Conservation (phyloP, 2,888 invertebrate species). For the Labia minor region DNA sequence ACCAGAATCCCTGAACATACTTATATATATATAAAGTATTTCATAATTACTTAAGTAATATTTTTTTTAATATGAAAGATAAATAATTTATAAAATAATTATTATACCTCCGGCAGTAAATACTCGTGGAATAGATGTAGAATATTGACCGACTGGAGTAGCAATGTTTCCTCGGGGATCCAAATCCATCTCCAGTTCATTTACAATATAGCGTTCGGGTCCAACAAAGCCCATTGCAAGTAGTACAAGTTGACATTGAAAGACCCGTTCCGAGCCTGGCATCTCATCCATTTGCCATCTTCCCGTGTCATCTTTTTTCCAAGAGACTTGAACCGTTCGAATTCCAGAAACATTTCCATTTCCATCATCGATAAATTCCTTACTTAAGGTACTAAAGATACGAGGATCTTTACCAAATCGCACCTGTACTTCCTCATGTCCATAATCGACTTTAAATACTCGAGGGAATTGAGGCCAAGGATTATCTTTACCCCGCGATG, state of each 20-base stretch:
- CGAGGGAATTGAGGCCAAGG: slow-evolving; percentile 99
- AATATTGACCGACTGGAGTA: slow-evolving; percentile 64
- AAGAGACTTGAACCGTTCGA: slow-evolving; percentile 79
- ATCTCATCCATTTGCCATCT: slow-evolving; percentile 90
- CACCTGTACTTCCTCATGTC: slow-evolving; percentile 92
- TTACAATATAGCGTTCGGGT: slow-evolving; percentile 80
- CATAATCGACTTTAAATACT: slow-evolving; percentile 94
- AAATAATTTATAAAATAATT: too few relatives aligned
- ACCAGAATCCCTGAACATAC: too few relatives aligned
- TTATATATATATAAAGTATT: too few relatives aligned
- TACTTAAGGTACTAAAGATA: slow-evolving; percentile 84
- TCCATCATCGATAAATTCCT: slow-evolving; percentile 87
- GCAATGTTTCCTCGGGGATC: slow-evolving; percentile 90
- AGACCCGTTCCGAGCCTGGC: slow-evolving; percentile 62
- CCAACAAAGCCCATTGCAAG: slow-evolving; percentile 98
- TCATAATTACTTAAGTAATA: too few relatives aligned
- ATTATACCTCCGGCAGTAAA: slow-evolving; percentile 88
- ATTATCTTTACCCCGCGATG: slow-evolving; percentile 70
- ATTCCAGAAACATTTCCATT: slow-evolving; percentile 84
- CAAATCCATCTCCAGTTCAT: slow-evolving; percentile 63
- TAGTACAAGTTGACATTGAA: slow-evolving; percentile 80
- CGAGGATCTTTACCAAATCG: slow-evolving; percentile 87
- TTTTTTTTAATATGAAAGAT: too few relatives aligned
- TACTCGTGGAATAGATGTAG: slow-evolving; percentile 68
- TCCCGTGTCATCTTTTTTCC: slow-evolving; percentile 84